phyloP scores from a whole-genome alignment of 1,140 invertebrate species.

The Pseudachorutes palmiensis region DNA sequence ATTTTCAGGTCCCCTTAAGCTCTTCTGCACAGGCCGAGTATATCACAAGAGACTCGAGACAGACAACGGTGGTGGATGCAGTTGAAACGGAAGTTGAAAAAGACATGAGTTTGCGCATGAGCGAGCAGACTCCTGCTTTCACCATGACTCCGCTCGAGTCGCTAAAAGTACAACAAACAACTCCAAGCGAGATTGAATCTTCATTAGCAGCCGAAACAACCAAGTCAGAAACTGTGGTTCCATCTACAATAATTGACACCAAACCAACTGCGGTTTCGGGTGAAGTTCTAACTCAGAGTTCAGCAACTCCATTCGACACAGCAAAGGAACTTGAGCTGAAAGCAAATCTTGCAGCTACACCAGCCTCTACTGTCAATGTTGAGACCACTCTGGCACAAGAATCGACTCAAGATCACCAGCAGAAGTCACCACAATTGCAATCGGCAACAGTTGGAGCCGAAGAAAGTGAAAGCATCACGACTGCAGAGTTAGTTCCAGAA shows the following conservation, averaged over 20 bases:
- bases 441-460: background rate
- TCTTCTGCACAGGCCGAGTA: background rate
- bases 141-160: too few relatives aligned
- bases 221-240: background rate
- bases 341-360: background rate
- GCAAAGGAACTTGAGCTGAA: background rate
- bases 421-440: background rate
- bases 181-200: background rate
- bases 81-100: background rate
- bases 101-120: background rate
- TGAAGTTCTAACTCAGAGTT: background rate
- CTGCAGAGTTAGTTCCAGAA: background rate
- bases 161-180: conserved; percentile 3
- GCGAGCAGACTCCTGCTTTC: too few relatives aligned
- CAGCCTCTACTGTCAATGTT: background rate
- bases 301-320: background rate
- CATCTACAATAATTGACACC: background rate
- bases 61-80: background rate
- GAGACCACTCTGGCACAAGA: background rate
- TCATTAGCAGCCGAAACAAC: background rate
- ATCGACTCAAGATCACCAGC: background rate
- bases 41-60: background rate
- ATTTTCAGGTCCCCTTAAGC: background rate
- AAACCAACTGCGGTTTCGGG: background rate
- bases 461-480: background rate